Base-by-base conservation (phyloP, 2,888 invertebrate species). In the Scaptomyza flava region DNA sequence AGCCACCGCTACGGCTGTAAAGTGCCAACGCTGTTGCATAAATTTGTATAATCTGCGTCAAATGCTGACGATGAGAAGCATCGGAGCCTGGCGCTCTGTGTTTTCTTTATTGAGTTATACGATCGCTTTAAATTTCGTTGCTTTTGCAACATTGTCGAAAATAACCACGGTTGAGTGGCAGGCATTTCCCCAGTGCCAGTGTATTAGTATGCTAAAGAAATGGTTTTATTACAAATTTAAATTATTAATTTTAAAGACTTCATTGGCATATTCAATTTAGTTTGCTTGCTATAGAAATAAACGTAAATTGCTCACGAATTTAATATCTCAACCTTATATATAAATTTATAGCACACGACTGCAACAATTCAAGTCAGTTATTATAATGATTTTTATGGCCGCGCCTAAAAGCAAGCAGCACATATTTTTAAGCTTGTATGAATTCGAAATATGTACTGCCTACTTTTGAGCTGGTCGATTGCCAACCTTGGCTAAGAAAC, bases 11-110 rank as follows among this genome's bases (percentile, higher is more conserved):
- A n/a, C 2, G 45, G 48, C 52, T 54, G 67, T 64, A 67, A 79
- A 87, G 77, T 81, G 73, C 71, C 85, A 84, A 77, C 81, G 68
- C 58, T 84, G 82, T 68, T 82, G 82, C 82, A 87, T 87, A 82
- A 85, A 82, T 82, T 87, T 82, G 85, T 87, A 82, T 87, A 82
- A 82, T 87, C 82, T 74, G 59, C 63, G 54, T 50, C 70, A 70
- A 69, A 66, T 62, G 73, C 63, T 71, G 68, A 61, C 68, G 65
- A 68, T 66, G 64, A 53, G 47, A 48, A 50, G 64, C 60, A 51
- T 36, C 17, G 27, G 14, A 38, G 65, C 23, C 31, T 42, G 50
- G 50, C 63, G 54, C 65, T 72, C n/a, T n/a, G 20, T 48, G 67
- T 68, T 68, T 67, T 72, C 86, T 68, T 68, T 68, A 82, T 82